Evolutionary conservation across 2,797 vertebrate species (phyloP), one percentile per base, ranked within the genome.

Genomic region (Percopsis omiscomaycus): DNA sequence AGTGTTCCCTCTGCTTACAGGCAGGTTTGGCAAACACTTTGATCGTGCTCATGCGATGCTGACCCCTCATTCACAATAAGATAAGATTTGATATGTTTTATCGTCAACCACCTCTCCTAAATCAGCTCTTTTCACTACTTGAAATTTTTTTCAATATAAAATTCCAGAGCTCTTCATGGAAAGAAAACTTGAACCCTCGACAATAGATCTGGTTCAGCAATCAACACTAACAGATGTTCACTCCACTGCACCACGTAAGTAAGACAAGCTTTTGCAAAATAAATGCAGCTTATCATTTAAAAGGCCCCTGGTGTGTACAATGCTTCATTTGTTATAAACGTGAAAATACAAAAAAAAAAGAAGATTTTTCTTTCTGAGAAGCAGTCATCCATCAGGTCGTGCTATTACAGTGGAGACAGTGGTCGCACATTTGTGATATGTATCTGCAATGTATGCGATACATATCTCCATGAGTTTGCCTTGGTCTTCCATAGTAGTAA

Each of bases 251-350:
- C 76, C 22, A 46, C 61, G 55, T 59, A 66, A 64, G 57, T 64
- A 63, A 63, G 55, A 70, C 68, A 46, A 78, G 60, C 70, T 68
- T 77, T 85, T 80, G 64, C 69, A 69, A 85, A 88, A 87, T 84
- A 78, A 84, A 86, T 70, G 80, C 77, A 80, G 77, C 82, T 88
- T 85, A 86, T 88, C 82, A 68, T 74, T 75, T 77, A 68, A 84
- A 87, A 80, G 68, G 55, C 65, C 86, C 79, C 82, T 71, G 16
- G 58, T 65, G 80, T 79, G 68, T 64, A 65, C 14, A 74, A 80
- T 54, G 71, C 67, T 70, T 54, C 68, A 71, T 83, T 88, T 78
- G 69, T 80, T 74, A 42, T 66, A 53, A 74, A 72, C 57, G 69
- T 70, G 70, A 80, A 72, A 83, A 57, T 73, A 58, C 53, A 13